A percentile compares a stretch with the other conserved stretches of the same genome.
Conservation (phyloP, 2,888 invertebrate genomes). For the Macrophya alboannulata region DNA sequence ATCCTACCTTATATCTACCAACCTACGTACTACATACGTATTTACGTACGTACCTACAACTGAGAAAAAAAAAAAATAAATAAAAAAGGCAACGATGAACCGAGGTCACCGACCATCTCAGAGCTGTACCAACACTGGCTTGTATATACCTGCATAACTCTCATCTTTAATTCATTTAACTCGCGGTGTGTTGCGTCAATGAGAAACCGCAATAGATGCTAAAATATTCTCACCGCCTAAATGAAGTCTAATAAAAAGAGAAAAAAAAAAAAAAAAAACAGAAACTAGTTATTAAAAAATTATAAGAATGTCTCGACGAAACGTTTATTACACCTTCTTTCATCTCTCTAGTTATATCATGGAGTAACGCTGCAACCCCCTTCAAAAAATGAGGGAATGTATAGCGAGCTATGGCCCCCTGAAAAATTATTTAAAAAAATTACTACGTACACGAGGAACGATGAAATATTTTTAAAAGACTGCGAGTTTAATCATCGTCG, state of each 20-base stretch:
- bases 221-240: constrained; percentile 39
- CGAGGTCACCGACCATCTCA: constrained; percentile 47
- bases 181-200: constrained; percentile 37
- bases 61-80: too few species aligned
- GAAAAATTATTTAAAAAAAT: too few species aligned
- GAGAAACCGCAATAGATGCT: constrained; percentile 41
- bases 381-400: too few species aligned
- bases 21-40: neutral
- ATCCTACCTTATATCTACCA: neutral
- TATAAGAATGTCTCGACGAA: neutral
- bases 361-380: too few species aligned
- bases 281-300: neutral
- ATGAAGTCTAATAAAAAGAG: neutral
- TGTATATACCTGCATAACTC: neutral
- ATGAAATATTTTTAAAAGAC: neutral
- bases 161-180: constrained; percentile 52
- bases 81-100: neutral
- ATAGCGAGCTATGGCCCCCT: too few species aligned
- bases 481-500: neutral
- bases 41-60: neutral
- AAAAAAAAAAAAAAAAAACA: neutral
- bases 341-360: too few species aligned
- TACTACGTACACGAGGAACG: too few species aligned
- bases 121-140: neutral
- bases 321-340: neutral